Base-by-base conservation (phyloP, 2,113 vertebrate species). In the Tupaia chinensis region DNA sequence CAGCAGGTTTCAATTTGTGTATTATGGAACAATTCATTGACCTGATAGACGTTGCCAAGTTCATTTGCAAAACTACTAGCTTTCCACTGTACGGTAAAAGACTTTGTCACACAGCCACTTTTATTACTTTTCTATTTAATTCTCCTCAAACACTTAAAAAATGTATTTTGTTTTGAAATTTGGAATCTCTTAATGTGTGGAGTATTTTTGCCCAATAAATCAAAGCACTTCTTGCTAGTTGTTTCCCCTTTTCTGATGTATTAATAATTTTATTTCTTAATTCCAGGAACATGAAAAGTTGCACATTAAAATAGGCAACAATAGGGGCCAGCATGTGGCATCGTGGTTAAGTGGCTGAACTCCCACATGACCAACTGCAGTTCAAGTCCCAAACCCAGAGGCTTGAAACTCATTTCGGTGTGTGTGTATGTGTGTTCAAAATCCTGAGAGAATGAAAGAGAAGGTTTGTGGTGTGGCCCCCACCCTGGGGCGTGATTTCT, bases 91-190 rank as follows among this genome's bases (percentile, higher is more conserved):
- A 74, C 82, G 87, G 27, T 20, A 91, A 92, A 74, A 87, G 34
- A 15, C 60, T 78, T 89, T 15, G 14, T 90, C 79, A 76, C 19
- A 22, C 7, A 94, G 32, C 53, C 32, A 73, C 1, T 0, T 81
- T 93, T 87, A 61, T 89, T 83, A 74, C 74, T 89, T 95, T n/a
- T 87, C 20, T 92, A 9, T 87, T 93, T 73, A 44, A 80, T 93
- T 91, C 29, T 94, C 15, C 72, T 81, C n/a, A 77, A 74, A 68
- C 83, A 54, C 34, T 15, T 60, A 66, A 70, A 61, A 89, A 54
- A 68, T 68, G 44, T 44, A 72, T 20, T 78, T 87, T 95, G 7
- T 86, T 77, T 93, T 68, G n/a, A 74, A 89, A 93, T 94, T 63
- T 73, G 56, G 29, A 81, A 82, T 82, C 58, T 53, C 73, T 87